Conservation (phyloP, 1,140 invertebrate genomes). For the Meloidogyne exigua region DNA sequence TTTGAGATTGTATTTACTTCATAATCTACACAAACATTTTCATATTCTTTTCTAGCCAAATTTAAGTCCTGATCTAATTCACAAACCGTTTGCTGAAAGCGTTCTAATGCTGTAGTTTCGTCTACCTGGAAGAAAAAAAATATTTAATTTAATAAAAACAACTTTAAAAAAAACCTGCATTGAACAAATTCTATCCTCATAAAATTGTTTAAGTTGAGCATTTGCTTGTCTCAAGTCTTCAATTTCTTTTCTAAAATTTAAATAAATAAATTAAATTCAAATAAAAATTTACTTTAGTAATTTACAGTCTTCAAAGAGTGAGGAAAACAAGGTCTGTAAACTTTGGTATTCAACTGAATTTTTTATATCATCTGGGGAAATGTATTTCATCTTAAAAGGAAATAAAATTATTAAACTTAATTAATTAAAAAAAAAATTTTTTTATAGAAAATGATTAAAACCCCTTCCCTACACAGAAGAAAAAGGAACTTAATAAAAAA, state of each 20-base stretch:
- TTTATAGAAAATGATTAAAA: too few species aligned
- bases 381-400: slow-evolving; percentile 44
- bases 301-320: slow-evolving; percentile 43
- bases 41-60: slow-evolving; percentile 43
- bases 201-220: slow-evolving; percentile 21
- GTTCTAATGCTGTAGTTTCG: slow-evolving; percentile 32
- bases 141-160: not conserved
- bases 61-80: slow-evolving; percentile 38
- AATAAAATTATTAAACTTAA: not conserved
- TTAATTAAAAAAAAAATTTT: not conserved
- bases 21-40: slow-evolving; percentile 45
- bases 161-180: slow-evolving; percentile 30
- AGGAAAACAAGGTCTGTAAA: slow-evolving; percentile 35
- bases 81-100: slow-evolving; percentile 44
- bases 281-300: slow-evolving; percentile 19
- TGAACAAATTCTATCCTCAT: slow-evolving; percentile 32
- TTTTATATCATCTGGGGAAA: slow-evolving; percentile 36
- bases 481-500: too few species aligned
- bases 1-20: slow-evolving; percentile 39
- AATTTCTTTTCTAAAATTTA: slow-evolving; percentile 31
- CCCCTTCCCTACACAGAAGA: too few species aligned
- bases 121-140: slow-evolving; percentile 31
- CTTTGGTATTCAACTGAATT: slow-evolving; percentile 37
- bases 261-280: not conserved
- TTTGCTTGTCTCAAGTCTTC: slow-evolving; percentile 40